Percentiles rank a stretch among this genome's conserved stretches.
phyloP scores from a whole-genome alignment of 2,888 invertebrate genomes.

The Gymnoscelis rufifasciata region DNA sequence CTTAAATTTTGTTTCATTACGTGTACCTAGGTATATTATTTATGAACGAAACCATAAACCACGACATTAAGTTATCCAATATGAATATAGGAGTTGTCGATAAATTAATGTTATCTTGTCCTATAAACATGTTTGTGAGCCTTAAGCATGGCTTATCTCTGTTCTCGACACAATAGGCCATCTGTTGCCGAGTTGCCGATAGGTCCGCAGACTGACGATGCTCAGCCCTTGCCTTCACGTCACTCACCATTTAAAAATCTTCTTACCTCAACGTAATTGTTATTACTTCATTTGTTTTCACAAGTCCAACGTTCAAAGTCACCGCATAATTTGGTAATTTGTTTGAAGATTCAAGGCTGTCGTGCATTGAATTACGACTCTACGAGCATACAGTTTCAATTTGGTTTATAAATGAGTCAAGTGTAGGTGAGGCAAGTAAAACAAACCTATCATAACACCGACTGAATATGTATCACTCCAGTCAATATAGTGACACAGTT shows the following conservation, averaged over 20 bases:
- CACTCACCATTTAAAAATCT: constrained; percentile 13
- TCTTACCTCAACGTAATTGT: constrained; percentile 12
- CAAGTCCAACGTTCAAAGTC: constrained; percentile 1
- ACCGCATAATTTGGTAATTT: constrained; percentile 3
- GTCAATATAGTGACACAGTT: constrained; percentile 11
- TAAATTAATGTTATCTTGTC: constrained; percentile 5
- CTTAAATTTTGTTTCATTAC: too few relatives aligned
- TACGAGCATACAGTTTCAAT: neutral
- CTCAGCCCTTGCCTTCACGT: constrained; percentile 32
- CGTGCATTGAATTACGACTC: neutral
- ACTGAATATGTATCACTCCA: constrained; percentile 9
- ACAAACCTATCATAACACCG: constrained; percentile 7
- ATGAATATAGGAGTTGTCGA: neutral
- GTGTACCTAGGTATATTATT: too few relatives aligned
- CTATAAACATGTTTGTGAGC: constrained; percentile 1
- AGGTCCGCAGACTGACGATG: constrained; percentile 59
- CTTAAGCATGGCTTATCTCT: constrained; percentile 54
- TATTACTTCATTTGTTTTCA: neutral
- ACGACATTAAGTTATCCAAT: too few relatives aligned
- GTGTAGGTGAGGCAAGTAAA: neutral
- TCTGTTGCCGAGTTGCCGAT: constrained; percentile 54
- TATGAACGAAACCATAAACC: too few relatives aligned
- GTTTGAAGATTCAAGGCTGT: neutral
- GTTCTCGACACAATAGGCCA: constrained; percentile 56
- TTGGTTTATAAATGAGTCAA: neutral